These are phyloP conservation scores for Mythimna ferrago DNA, from an alignment of 2,888 invertebrate species.

Conservation along the genomic window DNA sequence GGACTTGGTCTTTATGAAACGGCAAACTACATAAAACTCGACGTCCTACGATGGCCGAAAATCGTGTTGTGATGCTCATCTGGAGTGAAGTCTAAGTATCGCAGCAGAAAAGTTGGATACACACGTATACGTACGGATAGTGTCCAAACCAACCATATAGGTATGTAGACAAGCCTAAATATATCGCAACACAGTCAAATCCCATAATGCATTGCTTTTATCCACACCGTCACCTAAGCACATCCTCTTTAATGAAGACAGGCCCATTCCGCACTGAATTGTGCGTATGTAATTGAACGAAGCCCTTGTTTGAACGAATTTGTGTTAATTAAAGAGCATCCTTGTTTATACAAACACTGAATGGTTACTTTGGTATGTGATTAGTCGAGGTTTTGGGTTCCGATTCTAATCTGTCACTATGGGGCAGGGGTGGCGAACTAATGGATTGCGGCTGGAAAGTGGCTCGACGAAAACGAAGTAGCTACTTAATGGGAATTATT, in stretches of 20 bases:
- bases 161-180: neutral
- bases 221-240: conserved; percentile 7
- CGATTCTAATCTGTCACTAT: conserved; percentile 37
- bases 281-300: conserved; percentile 52
- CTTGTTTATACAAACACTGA: conserved; percentile 50
- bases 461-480: neutral
- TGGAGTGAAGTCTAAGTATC: too few relatives aligned
- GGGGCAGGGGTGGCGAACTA: conserved; percentile 17
- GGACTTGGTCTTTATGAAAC: too few relatives aligned
- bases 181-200: neutral
- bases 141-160: too few relatives aligned
- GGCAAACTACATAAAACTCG: too few relatives aligned
- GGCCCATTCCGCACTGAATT: conserved; percentile 45
- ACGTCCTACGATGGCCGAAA: too few relatives aligned
- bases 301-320: conserved; percentile 53
- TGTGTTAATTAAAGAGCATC: conserved; percentile 59
- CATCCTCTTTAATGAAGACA: conserved; percentile 39
- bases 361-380: conserved; percentile 51
- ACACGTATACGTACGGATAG: too few relatives aligned
- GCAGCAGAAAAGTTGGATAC: too few relatives aligned
- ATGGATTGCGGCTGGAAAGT: neutral
- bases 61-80: too few relatives aligned
- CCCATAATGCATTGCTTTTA: neutral
- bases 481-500: neutral
- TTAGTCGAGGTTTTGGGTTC: conserved; percentile 56